Evolutionary conservation across 1,140 invertebrate genomes (phyloP), one percentile per base, ranked within the genome.

Genomic region (Atta cephalotes): DNA sequence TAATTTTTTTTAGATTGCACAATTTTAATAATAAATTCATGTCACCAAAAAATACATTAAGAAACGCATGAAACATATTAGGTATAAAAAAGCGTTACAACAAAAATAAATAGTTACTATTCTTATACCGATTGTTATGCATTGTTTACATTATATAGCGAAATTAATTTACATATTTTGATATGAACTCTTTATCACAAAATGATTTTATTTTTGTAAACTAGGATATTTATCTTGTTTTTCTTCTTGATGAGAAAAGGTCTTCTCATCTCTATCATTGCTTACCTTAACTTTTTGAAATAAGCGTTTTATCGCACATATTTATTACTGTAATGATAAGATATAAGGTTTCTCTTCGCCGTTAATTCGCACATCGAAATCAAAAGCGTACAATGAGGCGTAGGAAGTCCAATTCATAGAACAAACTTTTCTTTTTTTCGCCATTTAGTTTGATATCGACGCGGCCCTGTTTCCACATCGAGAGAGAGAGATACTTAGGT

Each of bases 401-500:
- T 60, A 31, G 9, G 16, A 71, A 82, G 6, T 16, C 4, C 10
- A 58, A 71, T n/a, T 51, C 16, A 49, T 2, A 51, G 16, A 78
- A n/a, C 18, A 3, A 35, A 76, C 9, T 21, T 49, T 18, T 66
- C 78, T 86, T 89, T 90, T 87, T 76, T 70, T 76, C 78, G 18
- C 31, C 71, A 65, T 77, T 88, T 76, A 84, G 18, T 84, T 90
- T 87, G 60, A 80, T 79, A 90, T 78, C 81, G 74, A 66, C 56
- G 56, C 82, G 68, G 78, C 71, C 80, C 85, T 89, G 88, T 92
- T 92, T 90, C 91, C 70, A 91, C 84, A 81, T 88, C 87, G 92
- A 45, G 39, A 45, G 39, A 45, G 39, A 45, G 39, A 45, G 39
- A 92, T 94, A 93, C 93, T 94, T 94, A 93, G 92, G 92, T 94